Evolutionary conservation across 2,113 vertebrate genomes (phyloP).

Genomic region (Grammatotria lemairii): DNA sequence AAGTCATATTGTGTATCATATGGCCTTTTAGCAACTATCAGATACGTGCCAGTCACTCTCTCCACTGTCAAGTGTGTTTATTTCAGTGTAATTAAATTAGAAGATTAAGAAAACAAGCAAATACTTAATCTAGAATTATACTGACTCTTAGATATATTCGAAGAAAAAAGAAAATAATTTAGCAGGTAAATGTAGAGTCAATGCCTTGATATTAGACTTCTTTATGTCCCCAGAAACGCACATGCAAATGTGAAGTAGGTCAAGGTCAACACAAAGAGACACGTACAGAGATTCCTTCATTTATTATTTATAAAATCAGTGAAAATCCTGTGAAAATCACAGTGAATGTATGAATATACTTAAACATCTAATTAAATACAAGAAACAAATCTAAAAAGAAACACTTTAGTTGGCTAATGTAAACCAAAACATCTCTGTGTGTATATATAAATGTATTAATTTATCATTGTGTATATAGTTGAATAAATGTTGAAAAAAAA

Average conservation of each 20-base stretch:
- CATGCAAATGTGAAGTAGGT: neutral
- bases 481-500: neutral
- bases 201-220: neutral
- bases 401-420: neutral
- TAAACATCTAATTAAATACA: neutral
- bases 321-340: neutral
- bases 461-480: neutral
- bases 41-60: neutral
- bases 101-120: neutral
- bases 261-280: neutral
- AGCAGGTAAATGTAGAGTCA: neutral
- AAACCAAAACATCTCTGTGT: neutral
- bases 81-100: neutral
- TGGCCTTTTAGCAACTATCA: neutral
- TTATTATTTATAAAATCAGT: neutral
- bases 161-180: neutral
- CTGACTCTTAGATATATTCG: neutral
- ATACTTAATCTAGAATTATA: neutral
- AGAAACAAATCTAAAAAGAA: neutral
- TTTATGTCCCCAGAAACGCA: neutral
- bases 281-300: neutral
- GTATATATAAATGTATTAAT: neutral
- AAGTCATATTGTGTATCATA: conserved; percentile 1
- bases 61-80: neutral
- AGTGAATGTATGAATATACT: neutral